Evolutionary conservation across 2,113 vertebrate genomes (phyloP).

Genomic region (Pteronura brasiliensis): DNA sequence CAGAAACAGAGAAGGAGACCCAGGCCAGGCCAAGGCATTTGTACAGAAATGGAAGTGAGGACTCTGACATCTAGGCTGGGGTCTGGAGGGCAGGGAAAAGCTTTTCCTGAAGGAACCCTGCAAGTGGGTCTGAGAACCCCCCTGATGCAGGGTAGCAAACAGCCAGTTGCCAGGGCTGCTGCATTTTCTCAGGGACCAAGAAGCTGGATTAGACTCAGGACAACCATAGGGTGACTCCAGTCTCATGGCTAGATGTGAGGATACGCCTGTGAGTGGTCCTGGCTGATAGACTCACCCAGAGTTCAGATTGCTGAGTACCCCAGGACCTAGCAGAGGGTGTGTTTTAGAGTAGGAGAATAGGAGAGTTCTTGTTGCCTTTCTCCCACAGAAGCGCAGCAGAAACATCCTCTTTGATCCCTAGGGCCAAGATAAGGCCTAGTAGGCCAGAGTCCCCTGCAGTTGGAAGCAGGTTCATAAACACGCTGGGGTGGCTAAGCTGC

Average conservation of each 20-base stretch:
- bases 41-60: not conserved
- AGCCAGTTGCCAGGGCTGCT: not conserved
- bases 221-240: not conserved
- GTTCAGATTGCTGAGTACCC: not conserved
- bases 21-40: not conserved
- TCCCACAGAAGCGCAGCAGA: not conserved
- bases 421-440: slow-evolving; percentile 10
- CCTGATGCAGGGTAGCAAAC: not conserved
- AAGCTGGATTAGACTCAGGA: not conserved
- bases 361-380: not conserved
- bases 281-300: not conserved
- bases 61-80: not conserved
- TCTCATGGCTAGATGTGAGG: not conserved
- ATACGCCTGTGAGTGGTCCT: not conserved
- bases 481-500: not conserved
- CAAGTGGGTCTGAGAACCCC: no score
- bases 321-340: not conserved
- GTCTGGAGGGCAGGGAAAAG: rapidly evolving
- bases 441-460: slow-evolving; percentile 43
- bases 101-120: not conserved
- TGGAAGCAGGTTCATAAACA: not conserved
- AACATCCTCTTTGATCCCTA: not conserved
- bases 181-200: not conserved
- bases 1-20: not conserved
- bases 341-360: not conserved